phyloP scores from a whole-genome alignment of 1,140 invertebrate species.

The Polypedilum pembai region DNA sequence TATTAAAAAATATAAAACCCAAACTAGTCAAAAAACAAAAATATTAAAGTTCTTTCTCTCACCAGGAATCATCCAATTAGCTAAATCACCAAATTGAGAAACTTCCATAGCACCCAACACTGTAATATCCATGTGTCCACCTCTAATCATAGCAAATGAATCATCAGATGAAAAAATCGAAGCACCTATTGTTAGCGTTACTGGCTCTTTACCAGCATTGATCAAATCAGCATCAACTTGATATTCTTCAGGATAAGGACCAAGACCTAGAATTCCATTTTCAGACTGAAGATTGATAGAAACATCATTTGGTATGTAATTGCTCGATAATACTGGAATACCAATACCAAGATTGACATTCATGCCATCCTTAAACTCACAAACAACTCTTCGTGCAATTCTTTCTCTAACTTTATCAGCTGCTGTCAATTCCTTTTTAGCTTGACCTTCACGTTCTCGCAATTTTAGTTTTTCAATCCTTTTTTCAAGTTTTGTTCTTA shows the following conservation, averaged over 20 bases:
- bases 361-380: constrained; percentile 97
- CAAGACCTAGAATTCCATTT: constrained; percentile 94
- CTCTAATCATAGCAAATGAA: constrained; percentile 98
- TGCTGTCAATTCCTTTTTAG: constrained; percentile 37
- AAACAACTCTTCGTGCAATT: constrained; percentile 84
- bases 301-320: constrained; percentile 77
- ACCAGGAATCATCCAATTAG: constrained; percentile 99
- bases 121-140: constrained; percentile 91
- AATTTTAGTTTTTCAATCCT: constrained; percentile 65
- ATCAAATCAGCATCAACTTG: constrained; percentile 87
- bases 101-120: constrained; percentile 98
- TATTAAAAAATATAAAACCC: too few species aligned
- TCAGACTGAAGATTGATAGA: constrained; percentile 88
- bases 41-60: neutral
- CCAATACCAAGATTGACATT: constrained; percentile 76
- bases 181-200: constrained; percentile 78
- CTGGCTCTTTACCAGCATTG: constrained; percentile 98
- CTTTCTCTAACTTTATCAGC: constrained; percentile 64
- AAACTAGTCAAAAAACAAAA: neutral
- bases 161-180: constrained; percentile 95
- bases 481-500: constrained; percentile 84
- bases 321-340: constrained; percentile 94
- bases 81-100: constrained; percentile 89
- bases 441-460: constrained; percentile 36
- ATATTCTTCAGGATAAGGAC: constrained; percentile 75